Conservation (phyloP, 2,113 vertebrate species). For the Taxidea taxus region DNA sequence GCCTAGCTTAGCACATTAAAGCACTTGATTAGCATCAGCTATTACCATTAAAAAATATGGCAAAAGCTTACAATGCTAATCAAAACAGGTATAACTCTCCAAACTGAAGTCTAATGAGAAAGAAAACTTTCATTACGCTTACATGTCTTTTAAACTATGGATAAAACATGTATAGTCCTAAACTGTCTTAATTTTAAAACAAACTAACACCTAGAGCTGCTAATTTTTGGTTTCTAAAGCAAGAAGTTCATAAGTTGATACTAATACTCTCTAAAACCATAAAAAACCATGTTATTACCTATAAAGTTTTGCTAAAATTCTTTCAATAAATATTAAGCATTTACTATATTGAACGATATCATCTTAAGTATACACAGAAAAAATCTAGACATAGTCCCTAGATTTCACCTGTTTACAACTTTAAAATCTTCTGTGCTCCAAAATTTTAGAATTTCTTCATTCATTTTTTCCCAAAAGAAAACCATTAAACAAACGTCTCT, state of each 20-base stretch:
- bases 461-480: neutral
- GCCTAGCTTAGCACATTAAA: neutral
- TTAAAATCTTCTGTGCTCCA: neutral
- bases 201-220: neutral
- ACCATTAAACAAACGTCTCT: neutral
- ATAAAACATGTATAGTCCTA: neutral
- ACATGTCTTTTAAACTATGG: neutral
- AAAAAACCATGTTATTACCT: neutral
- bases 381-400: neutral
- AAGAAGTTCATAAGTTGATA: neutral
- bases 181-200: neutral
- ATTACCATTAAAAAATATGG: neutral
- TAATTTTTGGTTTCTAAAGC: neutral
- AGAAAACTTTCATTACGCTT: neutral
- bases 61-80: slow-evolving; percentile 4
- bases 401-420: neutral
- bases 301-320: neutral
- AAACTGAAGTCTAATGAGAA: neutral
- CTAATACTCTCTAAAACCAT: neutral
- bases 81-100: neutral
- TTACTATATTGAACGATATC: neutral
- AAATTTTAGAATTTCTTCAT: neutral
- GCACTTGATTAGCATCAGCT: neutral
- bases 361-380: neutral
- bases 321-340: neutral